These are phyloP conservation scores for Chionoecetes opilio DNA, from an alignment of 1,140 invertebrate genomes.

Conservation along the genomic window DNA sequence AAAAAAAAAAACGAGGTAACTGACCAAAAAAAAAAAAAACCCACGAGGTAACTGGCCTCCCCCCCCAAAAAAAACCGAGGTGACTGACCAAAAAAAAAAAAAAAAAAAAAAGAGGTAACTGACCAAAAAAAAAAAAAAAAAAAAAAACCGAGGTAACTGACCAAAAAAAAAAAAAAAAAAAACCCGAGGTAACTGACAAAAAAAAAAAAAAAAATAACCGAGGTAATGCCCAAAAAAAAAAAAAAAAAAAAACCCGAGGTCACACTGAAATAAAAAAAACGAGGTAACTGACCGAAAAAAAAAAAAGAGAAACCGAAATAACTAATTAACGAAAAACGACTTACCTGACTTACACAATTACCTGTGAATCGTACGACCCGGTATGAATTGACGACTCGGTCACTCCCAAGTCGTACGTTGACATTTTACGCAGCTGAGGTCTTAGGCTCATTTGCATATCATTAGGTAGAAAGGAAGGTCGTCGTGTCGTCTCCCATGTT, in stretches of 20 bases:
- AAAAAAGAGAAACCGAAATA: neutral
- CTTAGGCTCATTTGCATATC: slow-evolving; percentile 62
- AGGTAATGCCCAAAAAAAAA: neutral
- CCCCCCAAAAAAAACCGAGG: too few species aligned
- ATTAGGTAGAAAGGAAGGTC: slow-evolving; percentile 71
- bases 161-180: too few species aligned
- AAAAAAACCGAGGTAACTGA: too few species aligned
- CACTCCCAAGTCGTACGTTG: slow-evolving; percentile 63
- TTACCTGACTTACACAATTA: neutral
- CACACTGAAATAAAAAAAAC: too few species aligned
- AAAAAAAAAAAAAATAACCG: neutral
- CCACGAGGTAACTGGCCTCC: too few species aligned
- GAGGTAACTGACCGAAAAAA: neutral
- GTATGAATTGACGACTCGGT: slow-evolving; percentile 57
- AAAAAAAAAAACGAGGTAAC: too few species aligned
- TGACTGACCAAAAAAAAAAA: too few species aligned
- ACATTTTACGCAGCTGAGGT: slow-evolving; percentile 63
- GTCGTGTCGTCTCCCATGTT: slow-evolving; percentile 46
- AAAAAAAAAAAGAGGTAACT: too few species aligned
- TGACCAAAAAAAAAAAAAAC: too few species aligned
- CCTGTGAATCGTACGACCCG: slow-evolving; percentile 39
- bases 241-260: neutral
- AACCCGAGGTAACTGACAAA: too few species aligned
- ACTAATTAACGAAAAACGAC: neutral
- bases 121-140: too few species aligned